Percentiles rank a stretch among this genome's conserved stretches.
phyloP scores from a whole-genome alignment of 2,113 vertebrate genomes.

The Macheiramphus alcinus region DNA sequence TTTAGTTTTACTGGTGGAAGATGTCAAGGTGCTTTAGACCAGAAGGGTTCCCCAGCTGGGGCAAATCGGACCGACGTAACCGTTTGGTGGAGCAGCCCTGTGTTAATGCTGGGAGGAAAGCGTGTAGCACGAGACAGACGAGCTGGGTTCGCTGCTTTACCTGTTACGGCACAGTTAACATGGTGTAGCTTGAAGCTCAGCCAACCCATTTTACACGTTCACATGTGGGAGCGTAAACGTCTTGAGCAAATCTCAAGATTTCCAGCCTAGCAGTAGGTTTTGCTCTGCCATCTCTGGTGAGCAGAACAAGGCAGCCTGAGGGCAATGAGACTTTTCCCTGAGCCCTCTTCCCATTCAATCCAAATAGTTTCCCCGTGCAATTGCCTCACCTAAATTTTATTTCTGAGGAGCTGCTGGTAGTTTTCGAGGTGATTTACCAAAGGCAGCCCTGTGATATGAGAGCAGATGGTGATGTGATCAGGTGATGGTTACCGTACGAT shows the following conservation, averaged over 20 bases:
- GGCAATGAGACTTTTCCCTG: background rate
- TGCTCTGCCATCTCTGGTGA: background rate
- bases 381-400: background rate
- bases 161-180: background rate
- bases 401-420: background rate
- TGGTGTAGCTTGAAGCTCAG: background rate
- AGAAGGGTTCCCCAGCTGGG: background rate
- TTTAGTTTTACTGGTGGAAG: background rate
- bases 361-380: background rate
- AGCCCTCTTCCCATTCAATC: background rate
- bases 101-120: background rate
- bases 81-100: background rate
- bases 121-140: rapidly evolving
- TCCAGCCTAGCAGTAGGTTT: background rate
- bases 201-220: background rate
- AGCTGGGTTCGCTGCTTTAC: background rate
- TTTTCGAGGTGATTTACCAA: background rate
- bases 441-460: background rate
- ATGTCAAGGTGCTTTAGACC: background rate
- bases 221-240: no score
- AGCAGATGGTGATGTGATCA: background rate
- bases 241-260: background rate
- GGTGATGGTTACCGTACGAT: background rate
- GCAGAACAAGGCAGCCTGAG: background rate
- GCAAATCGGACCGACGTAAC: no score